Base-by-base conservation (phyloP, 2,113 vertebrate genomes). In the Tringa solitaria region DNA sequence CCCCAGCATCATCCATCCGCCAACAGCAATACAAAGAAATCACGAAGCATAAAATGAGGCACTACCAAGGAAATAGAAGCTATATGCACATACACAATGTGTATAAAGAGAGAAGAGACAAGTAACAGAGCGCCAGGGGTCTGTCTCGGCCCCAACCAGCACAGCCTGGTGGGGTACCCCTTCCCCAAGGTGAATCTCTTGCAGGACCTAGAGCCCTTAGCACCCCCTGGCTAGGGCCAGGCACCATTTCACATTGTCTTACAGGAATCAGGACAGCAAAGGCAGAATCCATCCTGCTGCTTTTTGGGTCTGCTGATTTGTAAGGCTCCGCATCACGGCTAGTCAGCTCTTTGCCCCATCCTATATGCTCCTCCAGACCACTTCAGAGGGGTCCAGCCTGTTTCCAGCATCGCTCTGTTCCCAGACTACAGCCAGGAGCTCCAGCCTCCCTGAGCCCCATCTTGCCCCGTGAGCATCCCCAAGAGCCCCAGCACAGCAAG, bases 361-460 rank as follows among this genome's bases (percentile, higher is more conserved):
- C 41, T 13, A 23, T 24, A 12, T 41, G 48, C 39, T 76, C 33
- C 57, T 43, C 9, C 7, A 83, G 64, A 43, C 9, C 9, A 6
- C 23, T 65, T 26, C 0, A 1, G n/a, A 90, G 6, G 6, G 14
- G 2, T 35, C 24, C 1, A 5, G 46, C 4, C 3, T 0, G 0
- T 74, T 59, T 63, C 37, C 28, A 57, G 60, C 65, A 70, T 12
- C 0, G 0, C 33, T 84, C 14, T 51, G 19, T 54, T 84, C 32
- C 51, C 30, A 39, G 43, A 43, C 39, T 48, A 56, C 22, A 53
- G 14, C 8, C 16, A 43, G 39, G n/a, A 76, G 8, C 45, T 48
- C 2, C 3, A 45, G 14, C 21, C n/a, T 74, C 64, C 23, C 46
- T 4, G 7, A 50, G 37, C 32, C 18, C 13, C 50, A 16, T 23